Evolutionary conservation across 2,113 vertebrate species (phyloP), one percentile per base, ranked within the genome.

Genomic region (Hemichromis elongatus): DNA sequence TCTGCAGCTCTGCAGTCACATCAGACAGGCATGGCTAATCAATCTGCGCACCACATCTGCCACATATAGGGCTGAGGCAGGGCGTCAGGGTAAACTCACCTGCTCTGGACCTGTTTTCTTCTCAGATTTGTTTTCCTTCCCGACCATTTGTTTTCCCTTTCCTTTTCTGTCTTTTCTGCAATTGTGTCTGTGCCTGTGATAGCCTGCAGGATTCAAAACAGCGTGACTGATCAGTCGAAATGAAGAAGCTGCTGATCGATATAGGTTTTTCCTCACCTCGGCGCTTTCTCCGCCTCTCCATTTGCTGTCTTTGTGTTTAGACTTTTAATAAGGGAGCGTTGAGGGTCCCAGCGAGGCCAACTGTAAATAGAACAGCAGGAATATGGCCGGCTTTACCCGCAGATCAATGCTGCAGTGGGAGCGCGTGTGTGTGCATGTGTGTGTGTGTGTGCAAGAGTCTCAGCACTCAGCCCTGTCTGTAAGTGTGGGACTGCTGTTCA

Each of bases 331-430:
- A 92, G 90, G 56, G 63, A 83, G 89, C 24, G 89, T 68, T 81
- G 89, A 96, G 92, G 92, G 92, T 90, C 93, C 91, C 94, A 68
- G 88, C 19, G 93, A 91, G 93, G 88, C 93, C 79, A 35, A 33
- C 66, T 63, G 84, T 91, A 95, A 95, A 95, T 90, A 93, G 88
- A 93, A 68, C 85, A 87, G 89, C 91, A 90, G 90, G 91, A 90
- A 92, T 86, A 90, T 87, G 91, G 88, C 81, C 56, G 80, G 14
- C 63, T 84, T 66, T 56, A 84, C 84, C 90, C 85, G 35, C 89
- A 90, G 89, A 95, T 95, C 95, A 93, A 95, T 95, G 93, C 78
- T 78, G 84, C 57, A 73, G 83, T 77, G n/a, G 79, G 73, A 28
- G 79, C 50, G 79, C 56, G 9, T 53, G 35, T 26, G 45, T 55